These are phyloP conservation scores for Lepidotrigona ventralis DNA, from an alignment of 1,140 invertebrate species.

Conservation along the genomic window DNA sequence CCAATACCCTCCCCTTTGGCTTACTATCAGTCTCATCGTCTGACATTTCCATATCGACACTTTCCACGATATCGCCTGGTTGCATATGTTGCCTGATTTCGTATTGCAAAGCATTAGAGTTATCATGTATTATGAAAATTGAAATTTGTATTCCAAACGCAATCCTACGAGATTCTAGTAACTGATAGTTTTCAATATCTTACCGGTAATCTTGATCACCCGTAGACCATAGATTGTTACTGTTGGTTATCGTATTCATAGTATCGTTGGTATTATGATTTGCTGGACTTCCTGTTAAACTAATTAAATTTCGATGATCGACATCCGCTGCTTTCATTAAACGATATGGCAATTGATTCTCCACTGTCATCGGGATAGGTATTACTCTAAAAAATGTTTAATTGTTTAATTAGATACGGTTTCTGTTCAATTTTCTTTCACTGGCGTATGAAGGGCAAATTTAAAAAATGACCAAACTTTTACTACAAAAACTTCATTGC, in stretches of 20 bases:
- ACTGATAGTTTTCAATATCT: slow-evolving; percentile 1
- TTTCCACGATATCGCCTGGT: slow-evolving; percentile 83
- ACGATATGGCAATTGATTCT: slow-evolving; percentile 74
- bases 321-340: slow-evolving; percentile 83
- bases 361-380: slow-evolving; percentile 72
- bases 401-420: neutral
- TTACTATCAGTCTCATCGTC: slow-evolving; percentile 83
- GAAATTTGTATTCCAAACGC: too few relatives aligned
- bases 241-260: slow-evolving; percentile 54
- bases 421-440: neutral
- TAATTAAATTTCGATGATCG: slow-evolving; percentile 91
- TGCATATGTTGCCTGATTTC: slow-evolving; percentile 76
- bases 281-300: slow-evolving; percentile 87
- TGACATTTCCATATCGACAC: slow-evolving; percentile 87
- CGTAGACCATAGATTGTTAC: slow-evolving; percentile 72
- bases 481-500: too few relatives aligned
- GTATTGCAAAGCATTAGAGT: slow-evolving; percentile 16
- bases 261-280: slow-evolving; percentile 73
- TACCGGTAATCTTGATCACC: slow-evolving; percentile 78
- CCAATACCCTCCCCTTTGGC: slow-evolving; percentile 73
- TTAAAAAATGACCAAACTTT: too few relatives aligned
- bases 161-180: neutral
- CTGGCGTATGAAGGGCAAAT: too few relatives aligned
- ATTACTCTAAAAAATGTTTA: slow-evolving; percentile 67
- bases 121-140: neutral